phyloP scores from a whole-genome alignment of 2,888 invertebrate species.

The Tolmerus cingulatus region DNA sequence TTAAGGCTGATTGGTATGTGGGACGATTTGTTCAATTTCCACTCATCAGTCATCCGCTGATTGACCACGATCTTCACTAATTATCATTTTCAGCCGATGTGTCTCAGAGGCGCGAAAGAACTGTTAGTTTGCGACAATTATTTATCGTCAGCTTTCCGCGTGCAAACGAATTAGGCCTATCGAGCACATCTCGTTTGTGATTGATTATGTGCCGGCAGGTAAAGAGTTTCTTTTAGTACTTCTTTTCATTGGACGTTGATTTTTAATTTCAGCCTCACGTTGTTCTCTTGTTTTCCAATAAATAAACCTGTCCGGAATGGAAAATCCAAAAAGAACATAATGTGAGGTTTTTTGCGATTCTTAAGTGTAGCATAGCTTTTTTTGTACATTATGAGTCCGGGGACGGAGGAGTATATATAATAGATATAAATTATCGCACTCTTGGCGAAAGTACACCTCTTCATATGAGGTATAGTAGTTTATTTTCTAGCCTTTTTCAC shows the following conservation, averaged over 20 bases:
- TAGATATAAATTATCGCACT: constrained; percentile 28
- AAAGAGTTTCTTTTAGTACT: background rate
- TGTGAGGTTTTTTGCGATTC: background rate
- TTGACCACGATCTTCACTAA: background rate
- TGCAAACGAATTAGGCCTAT: background rate
- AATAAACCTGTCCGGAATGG: constrained; percentile 20
- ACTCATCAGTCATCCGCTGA: background rate
- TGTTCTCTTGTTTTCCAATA: background rate
- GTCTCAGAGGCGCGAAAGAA: constrained; percentile 4
- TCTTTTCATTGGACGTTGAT: background rate
- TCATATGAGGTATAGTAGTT: background rate
- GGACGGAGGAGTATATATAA: background rate
- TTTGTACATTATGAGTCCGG: background rate
- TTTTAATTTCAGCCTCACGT: background rate
- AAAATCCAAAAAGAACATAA: background rate
- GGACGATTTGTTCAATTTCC: background rate
- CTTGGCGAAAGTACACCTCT: constrained; percentile 4
- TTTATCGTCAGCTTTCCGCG: background rate
- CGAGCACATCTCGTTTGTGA: background rate
- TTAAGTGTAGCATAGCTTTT: constrained; percentile 13
- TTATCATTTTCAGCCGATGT: background rate
- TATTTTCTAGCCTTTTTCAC: constrained; percentile 5
- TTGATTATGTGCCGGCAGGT: constrained; percentile 23
- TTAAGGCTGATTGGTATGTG: background rate
- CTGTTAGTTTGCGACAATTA: constrained; percentile 22